phyloP scores from a whole-genome alignment of 2,888 invertebrate genomes.

The Campoletis raptor region DNA sequence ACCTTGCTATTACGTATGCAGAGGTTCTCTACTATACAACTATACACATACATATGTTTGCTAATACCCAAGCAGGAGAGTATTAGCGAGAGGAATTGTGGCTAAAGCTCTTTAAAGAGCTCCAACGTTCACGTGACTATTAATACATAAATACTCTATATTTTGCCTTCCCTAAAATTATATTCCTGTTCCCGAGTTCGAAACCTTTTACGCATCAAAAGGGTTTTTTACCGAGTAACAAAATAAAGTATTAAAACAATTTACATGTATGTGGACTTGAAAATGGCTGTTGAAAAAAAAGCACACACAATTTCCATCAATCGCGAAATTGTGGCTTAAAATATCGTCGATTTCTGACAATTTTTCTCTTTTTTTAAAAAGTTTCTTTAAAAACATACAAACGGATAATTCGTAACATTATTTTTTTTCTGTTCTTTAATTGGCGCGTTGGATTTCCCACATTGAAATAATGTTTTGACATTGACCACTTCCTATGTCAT shows the following conservation, averaged over 20 bases:
- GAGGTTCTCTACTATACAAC: slow-evolving; percentile 38
- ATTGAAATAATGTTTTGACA: neutral
- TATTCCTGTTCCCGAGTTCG: slow-evolving; percentile 1
- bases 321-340: neutral
- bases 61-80: slow-evolving; percentile 19
- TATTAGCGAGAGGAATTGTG: slow-evolving; percentile 28
- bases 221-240: neutral
- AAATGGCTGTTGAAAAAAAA: neutral
- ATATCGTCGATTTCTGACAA: neutral
- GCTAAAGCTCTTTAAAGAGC: slow-evolving; percentile 53
- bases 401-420: neutral
- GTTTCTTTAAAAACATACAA: neutral
- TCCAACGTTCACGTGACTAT: slow-evolving; percentile 55
- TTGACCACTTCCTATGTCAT: neutral
- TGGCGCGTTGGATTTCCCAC: neutral
- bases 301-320: neutral
- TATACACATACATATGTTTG: neutral
- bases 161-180: slow-evolving; percentile 61
- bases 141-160: slow-evolving; percentile 65
- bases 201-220: neutral
- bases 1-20: slow-evolving; percentile 65
- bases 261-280: neutral
- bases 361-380: neutral
- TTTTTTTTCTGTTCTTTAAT: neutral
- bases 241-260: neutral